A percentile compares a stretch with the other conserved stretches of the same genome.
Evolutionary conservation across 2,888 invertebrate genomes (phyloP).

Genomic region (Micropterix aruncella): DNA sequence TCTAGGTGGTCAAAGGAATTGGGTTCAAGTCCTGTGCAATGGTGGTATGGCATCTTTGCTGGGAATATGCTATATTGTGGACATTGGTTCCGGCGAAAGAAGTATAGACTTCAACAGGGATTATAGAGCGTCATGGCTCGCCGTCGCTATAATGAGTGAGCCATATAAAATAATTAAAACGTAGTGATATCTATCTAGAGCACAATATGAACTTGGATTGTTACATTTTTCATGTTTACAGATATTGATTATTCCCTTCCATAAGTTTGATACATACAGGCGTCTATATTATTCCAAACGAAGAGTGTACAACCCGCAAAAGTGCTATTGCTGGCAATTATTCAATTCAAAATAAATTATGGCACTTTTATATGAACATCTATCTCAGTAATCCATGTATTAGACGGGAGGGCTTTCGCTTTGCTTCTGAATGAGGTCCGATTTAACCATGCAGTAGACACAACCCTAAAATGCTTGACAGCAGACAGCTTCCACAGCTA

Average conservation of each 20-base stretch:
- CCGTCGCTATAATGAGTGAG: conserved; percentile 60
- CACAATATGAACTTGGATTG: not conserved
- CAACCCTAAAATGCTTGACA: too few relatives aligned
- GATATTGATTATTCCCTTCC: conserved; percentile 5
- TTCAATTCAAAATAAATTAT: too few relatives aligned
- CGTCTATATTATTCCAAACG: too few relatives aligned
- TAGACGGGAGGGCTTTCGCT: too few relatives aligned
- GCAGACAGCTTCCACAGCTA: too few relatives aligned
- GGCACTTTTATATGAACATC: too few relatives aligned
- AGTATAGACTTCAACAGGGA: conserved; percentile 62
- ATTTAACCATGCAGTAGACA: too few relatives aligned
- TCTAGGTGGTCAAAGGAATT: conserved; percentile 71
- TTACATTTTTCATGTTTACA: not conserved
- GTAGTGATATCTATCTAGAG: too few relatives aligned
- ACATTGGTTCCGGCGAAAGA: conserved; percentile 64
- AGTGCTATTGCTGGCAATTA: too few relatives aligned
- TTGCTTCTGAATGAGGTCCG: too few relatives aligned
- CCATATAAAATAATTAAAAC: conserved; percentile 3
- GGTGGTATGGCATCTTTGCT: conserved; percentile 76
- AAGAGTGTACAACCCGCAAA: too few relatives aligned
- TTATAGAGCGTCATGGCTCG: conserved; percentile 73
- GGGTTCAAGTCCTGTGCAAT: conserved; percentile 84
- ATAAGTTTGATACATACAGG: not conserved
- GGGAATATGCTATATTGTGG: conserved; percentile 62
- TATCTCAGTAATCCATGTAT: too few relatives aligned